A percentile compares a stretch with the other conserved stretches of the same genome.
Conservation (phyloP, 2,888 invertebrate genomes). For the Drosophila glabriapex region DNA sequence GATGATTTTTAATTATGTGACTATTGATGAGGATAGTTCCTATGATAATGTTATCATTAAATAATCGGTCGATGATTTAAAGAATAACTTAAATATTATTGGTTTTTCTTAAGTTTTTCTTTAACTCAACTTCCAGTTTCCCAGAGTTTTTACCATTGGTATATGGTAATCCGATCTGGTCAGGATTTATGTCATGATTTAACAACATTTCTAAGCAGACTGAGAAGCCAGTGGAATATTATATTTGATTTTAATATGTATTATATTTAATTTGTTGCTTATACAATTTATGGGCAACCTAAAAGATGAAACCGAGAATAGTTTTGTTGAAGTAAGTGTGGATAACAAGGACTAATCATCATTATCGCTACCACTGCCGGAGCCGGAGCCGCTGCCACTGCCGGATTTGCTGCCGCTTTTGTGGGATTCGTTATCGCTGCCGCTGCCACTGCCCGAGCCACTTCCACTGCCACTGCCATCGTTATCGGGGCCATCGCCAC, state of each 20-base stretch:
- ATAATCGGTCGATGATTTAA: too few species aligned
- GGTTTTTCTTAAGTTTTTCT: too few species aligned
- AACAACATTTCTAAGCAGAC: too few species aligned
- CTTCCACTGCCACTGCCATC: constrained; percentile 59
- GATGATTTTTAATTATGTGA: too few species aligned
- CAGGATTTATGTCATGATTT: background rate
- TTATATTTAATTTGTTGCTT: background rate
- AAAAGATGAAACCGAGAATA: background rate
- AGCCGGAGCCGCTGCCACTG: constrained; percentile 59
- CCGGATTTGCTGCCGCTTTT: constrained; percentile 53
- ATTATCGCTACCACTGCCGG: constrained; percentile 62
- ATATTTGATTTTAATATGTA: background rate
- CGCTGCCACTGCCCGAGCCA: constrained; percentile 54
- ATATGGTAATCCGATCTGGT: too few species aligned
- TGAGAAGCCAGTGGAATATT: background rate
- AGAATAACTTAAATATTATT: too few species aligned
- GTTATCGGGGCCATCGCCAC: constrained; percentile 57
- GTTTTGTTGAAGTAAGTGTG: background rate
- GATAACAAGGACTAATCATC: constrained; percentile 46
- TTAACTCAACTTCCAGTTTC: too few species aligned
- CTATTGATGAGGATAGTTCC: too few species aligned
- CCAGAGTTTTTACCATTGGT: too few species aligned
- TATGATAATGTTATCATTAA: too few species aligned
- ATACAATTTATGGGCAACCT: background rate
- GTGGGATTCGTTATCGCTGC: constrained; percentile 62